A percentile compares a stretch with the other conserved stretches of the same genome.
phyloP scores from a whole-genome alignment of 30 jellyfish, hydroid and myxozoan genomes.

The Calvadosia cruxmelitensis region DNA sequence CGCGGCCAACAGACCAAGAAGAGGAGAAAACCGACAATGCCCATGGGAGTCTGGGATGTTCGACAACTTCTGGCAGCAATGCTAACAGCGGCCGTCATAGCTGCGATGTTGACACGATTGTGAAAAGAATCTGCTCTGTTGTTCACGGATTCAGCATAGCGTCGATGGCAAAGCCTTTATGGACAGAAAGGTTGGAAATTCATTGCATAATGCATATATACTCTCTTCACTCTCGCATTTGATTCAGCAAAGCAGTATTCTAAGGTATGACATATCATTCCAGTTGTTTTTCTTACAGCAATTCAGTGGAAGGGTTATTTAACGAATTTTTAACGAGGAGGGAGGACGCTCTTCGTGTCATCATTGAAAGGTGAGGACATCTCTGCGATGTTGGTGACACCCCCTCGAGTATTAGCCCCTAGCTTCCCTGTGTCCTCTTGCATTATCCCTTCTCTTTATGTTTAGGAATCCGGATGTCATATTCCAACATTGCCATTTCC shows the following conservation, averaged over 20 bases:
- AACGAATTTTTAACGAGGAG: conserved; percentile 38
- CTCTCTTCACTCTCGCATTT: not conserved
- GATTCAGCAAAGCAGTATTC: too few relatives aligned
- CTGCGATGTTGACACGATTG: conserved; percentile 40
- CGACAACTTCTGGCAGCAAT: not conserved
- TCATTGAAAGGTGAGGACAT: conserved; percentile 64
- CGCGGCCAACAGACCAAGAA: too few relatives aligned
- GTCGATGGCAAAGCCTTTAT: conserved; percentile 34
- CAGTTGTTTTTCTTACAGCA: too few relatives aligned
- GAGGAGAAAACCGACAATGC: not conserved
- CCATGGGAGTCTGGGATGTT: not conserved
- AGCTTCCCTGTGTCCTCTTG: too few relatives aligned
- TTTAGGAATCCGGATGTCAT: conserved; percentile 64
- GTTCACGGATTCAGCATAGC: conserved; percentile 67
- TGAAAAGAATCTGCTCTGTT: conserved; percentile 78
- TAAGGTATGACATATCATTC: too few relatives aligned
- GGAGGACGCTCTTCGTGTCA: conserved; percentile 55
- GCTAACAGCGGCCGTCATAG: not conserved
- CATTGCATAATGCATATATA: too few relatives aligned
- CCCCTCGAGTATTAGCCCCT: not conserved
- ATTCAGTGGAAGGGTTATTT: conserved; percentile 4
- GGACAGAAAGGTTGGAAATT: conserved; percentile 15
- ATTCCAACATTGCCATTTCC: conserved; percentile 66
- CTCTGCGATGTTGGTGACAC: not conserved
- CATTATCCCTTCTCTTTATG: too few relatives aligned